Conservation (phyloP, 2,888 invertebrate genomes). For the Odontomyia ornata region DNA sequence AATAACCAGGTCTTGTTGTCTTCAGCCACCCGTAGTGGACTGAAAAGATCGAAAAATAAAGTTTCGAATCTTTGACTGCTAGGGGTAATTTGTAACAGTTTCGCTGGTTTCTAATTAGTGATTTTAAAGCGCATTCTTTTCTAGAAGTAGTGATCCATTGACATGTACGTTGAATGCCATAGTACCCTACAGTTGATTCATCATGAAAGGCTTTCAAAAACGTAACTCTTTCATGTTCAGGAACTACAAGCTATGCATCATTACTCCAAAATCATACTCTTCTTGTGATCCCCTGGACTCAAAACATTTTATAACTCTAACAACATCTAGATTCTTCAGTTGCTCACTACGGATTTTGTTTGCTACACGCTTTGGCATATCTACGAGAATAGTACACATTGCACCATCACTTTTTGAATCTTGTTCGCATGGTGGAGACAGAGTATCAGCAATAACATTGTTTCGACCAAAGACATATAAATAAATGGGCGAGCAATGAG, state of each 20-base stretch:
- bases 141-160: constrained; percentile 46
- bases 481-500: too few relatives aligned
- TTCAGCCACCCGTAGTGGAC: constrained; percentile 52
- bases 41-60: constrained; percentile 50
- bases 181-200: constrained; percentile 53
- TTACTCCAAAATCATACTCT: too few relatives aligned
- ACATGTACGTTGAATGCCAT: constrained; percentile 53
- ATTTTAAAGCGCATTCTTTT: constrained; percentile 49
- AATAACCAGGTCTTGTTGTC: constrained; percentile 53
- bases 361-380: neutral
- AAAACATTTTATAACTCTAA: neutral
- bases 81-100: constrained; percentile 54
- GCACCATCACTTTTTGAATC: neutral
- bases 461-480: too few relatives aligned
- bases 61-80: constrained; percentile 52
- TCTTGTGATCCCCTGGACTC: too few relatives aligned
- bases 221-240: neutral
- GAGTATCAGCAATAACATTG: neutral
- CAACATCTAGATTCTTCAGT: neutral
- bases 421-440: neutral
- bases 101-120: constrained; percentile 50
- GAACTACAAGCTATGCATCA: neutral
- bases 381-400: neutral
- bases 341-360: neutral
- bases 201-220: constrained; percentile 50